These are phyloP conservation scores for Neoascia interrupta DNA, from an alignment of 2,888 invertebrate species.

Conservation along the genomic window DNA sequence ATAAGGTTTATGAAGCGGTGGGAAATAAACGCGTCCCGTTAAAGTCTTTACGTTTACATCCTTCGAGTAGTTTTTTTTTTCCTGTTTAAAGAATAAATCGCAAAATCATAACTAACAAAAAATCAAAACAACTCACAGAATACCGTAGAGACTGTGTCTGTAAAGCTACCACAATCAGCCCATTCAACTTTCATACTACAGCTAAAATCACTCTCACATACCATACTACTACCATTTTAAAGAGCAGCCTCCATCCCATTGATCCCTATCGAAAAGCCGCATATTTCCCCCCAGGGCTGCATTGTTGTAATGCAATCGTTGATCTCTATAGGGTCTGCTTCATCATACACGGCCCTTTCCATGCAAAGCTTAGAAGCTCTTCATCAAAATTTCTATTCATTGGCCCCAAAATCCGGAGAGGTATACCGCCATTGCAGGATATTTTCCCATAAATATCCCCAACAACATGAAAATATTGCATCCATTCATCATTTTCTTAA, in stretches of 20 bases:
- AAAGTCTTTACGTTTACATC: no score
- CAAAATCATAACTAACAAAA: no score
- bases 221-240: background rate
- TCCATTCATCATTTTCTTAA: constrained; percentile 59
- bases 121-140: no score
- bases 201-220: no score
- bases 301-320: constrained; percentile 29
- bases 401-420: constrained; percentile 46
- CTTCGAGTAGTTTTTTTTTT: no score
- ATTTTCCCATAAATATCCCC: constrained; percentile 61
- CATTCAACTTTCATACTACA: no score
- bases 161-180: no score
- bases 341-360: constrained; percentile 30
- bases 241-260: background rate
- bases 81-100: no score
- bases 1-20: no score
- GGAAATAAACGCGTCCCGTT: no score
- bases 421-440: constrained; percentile 60
- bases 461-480: constrained; percentile 62
- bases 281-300: constrained; percentile 29
- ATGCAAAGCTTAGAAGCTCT: constrained; percentile 30
- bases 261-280: constrained; percentile 21
- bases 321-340: constrained; percentile 40
- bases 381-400: constrained; percentile 44
- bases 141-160: no score